Conservation (phyloP, 2,113 vertebrate genomes). For the Struthidea cinerea region DNA sequence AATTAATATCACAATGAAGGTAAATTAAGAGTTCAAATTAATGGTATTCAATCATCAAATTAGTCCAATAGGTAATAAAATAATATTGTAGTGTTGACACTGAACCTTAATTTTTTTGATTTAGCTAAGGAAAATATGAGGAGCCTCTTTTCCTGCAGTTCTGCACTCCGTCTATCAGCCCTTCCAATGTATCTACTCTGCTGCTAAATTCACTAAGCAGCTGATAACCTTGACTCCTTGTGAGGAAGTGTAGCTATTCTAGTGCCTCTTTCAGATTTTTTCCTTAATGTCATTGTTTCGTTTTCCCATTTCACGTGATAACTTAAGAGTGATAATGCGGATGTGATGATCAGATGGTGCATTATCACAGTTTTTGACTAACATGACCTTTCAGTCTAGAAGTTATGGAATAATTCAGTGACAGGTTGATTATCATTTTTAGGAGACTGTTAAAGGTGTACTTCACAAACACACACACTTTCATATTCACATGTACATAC, state of each 20-base stretch:
- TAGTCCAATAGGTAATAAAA: not conserved
- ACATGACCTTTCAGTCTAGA: not conserved
- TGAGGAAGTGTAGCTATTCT: not conserved
- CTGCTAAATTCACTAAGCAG: not conserved
- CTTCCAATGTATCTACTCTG: not conserved
- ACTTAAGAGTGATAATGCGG: not conserved
- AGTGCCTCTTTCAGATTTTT: not conserved
- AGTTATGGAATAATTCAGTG: not conserved
- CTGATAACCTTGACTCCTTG: not conserved
- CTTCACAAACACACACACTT: not conserved
- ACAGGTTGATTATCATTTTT: not conserved
- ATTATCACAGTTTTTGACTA: not conserved
- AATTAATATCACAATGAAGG: not conserved
- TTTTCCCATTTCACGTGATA: not conserved
- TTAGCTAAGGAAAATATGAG: not conserved
- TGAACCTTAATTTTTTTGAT: not conserved
- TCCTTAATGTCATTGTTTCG: not conserved
- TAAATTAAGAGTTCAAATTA: not conserved
- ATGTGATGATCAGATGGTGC: not conserved
- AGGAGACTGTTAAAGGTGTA: not conserved
- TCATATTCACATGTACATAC: not conserved
- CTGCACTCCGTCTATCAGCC: not conserved
- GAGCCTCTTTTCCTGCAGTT: not conserved
- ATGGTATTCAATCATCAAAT: not conserved
- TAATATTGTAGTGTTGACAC: not conserved